A percentile compares a stretch with the other conserved stretches of the same genome.
phyloP scores from a whole-genome alignment of 2,888 invertebrate species.

The Mesoligia furuncula region DNA sequence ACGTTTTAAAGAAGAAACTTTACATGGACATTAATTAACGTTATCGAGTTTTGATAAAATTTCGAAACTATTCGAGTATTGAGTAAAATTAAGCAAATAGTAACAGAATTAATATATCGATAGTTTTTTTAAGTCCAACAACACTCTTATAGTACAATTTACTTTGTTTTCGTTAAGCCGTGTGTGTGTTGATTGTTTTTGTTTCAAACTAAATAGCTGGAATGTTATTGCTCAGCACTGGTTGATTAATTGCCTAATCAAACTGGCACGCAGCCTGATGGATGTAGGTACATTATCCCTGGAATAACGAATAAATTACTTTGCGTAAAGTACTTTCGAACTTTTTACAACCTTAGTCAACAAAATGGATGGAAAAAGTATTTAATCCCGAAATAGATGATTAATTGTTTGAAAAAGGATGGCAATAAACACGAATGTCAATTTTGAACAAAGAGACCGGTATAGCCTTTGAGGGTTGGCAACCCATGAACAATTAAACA shows the following conservation, averaged over 20 bases:
- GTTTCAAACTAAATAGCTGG: constrained; percentile 57
- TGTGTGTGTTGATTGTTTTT: constrained; percentile 51
- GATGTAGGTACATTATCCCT: constrained; percentile 32
- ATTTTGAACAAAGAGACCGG: neutral
- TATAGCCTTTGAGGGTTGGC: neutral
- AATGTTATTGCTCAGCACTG: constrained; percentile 46
- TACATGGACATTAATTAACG: neutral
- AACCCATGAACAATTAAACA: constrained; percentile 36
- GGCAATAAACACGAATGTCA: constrained; percentile 15
- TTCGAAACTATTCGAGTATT: neutral
- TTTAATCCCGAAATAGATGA: constrained; percentile 14
- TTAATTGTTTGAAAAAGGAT: constrained; percentile 2
- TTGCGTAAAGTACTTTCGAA: neutral
- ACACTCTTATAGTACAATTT: neutral
- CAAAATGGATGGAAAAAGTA: constrained; percentile 21
- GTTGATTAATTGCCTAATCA: constrained; percentile 55
- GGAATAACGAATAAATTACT: constrained; percentile 40
- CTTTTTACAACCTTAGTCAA: constrained; percentile 21
- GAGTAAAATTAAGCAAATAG: neutral
- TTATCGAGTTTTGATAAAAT: neutral
- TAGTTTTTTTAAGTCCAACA: constrained; percentile 8
- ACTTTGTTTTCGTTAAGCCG: constrained; percentile 46
- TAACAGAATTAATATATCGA: constrained; percentile 19
- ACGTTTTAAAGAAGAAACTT: neutral
- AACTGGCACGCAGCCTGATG: constrained; percentile 39